Percentiles rank a stretch among this genome's conserved stretches.
These are phyloP conservation scores for Porites cylindrica DNA, from an alignment of 92 coral and sea anemone genomes.

Conservation along the genomic window DNA sequence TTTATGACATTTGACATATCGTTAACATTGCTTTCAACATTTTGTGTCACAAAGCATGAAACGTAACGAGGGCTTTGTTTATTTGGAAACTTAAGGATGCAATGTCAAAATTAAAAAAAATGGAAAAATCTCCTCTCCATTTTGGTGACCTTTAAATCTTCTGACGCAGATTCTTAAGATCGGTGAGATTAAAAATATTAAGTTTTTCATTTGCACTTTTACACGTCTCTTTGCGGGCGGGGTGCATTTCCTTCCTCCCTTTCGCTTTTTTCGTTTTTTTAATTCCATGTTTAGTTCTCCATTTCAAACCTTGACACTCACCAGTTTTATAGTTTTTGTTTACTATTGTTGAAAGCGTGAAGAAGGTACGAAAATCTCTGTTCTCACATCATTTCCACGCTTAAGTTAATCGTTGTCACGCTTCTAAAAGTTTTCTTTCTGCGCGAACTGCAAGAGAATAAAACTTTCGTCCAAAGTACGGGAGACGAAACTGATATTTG, in stretches of 20 bases:
- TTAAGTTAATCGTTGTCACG: not conserved
- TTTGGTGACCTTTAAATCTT: not conserved
- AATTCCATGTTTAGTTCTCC: not conserved
- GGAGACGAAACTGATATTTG: too few relatives aligned
- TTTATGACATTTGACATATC: constrained; percentile 42
- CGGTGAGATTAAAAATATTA: not conserved
- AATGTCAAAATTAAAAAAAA: not conserved
- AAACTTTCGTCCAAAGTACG: not conserved
- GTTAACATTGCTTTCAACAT: constrained; percentile 5
- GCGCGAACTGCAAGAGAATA: not conserved
- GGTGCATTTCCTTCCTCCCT: not conserved
- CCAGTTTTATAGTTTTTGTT: too few relatives aligned
- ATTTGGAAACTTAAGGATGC: constrained; percentile 4
- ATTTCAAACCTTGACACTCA: too few relatives aligned
- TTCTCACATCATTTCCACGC: constrained; percentile 5
- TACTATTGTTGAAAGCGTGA: not conserved
- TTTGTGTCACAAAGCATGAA: constrained; percentile 21
- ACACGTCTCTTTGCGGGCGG: not conserved
- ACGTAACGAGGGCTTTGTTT: constrained; percentile 8
- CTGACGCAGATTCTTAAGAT: not conserved
- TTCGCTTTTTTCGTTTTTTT: not conserved
- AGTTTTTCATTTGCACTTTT: not conserved
- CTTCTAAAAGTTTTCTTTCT: not conserved
- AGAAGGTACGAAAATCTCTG: constrained; percentile 13
- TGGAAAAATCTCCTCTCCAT: not conserved